Conservation (phyloP, 2,888 invertebrate genomes). For the Crepidodera aurea region DNA sequence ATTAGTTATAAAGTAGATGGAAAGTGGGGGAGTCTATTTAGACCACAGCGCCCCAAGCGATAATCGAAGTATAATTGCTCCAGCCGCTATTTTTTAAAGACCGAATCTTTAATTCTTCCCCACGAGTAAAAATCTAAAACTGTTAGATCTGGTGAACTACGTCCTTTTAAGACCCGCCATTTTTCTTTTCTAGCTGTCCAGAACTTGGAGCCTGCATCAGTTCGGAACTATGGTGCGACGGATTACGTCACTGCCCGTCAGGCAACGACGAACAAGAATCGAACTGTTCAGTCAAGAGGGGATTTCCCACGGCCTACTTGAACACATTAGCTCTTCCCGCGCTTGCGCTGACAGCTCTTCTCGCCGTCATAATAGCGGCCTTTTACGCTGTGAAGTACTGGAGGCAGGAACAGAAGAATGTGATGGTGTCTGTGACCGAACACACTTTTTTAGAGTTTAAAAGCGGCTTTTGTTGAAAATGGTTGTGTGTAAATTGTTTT, state of each 20-base stretch:
- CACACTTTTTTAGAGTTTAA: slow-evolving; percentile 61
- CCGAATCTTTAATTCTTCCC: too few relatives aligned
- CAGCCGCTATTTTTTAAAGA: too few relatives aligned
- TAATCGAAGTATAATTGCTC: too few relatives aligned
- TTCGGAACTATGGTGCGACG: slow-evolving; percentile 82
- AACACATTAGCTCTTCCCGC: slow-evolving; percentile 54
- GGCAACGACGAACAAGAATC: slow-evolving; percentile 82
- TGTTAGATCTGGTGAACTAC: too few relatives aligned
- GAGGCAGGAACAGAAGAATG: slow-evolving; percentile 57
- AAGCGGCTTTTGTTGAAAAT: slow-evolving; percentile 58
- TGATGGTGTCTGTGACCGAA: slow-evolving; percentile 60
- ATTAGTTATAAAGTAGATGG: too few relatives aligned
- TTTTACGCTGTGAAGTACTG: slow-evolving; percentile 57
- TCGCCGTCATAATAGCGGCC: slow-evolving; percentile 50
- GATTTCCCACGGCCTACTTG: slow-evolving; percentile 69
- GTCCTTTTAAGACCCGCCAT: too few relatives aligned
- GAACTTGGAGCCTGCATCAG: slow-evolving; percentile 84
- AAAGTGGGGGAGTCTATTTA: too few relatives aligned
- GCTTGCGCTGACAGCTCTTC: slow-evolving; percentile 49
- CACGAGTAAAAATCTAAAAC: too few relatives aligned
- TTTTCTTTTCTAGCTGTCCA: slow-evolving; percentile 75
- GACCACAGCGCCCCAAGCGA: too few relatives aligned
- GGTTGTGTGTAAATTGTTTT: neutral
- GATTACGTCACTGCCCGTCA: slow-evolving; percentile 79
- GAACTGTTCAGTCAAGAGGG: slow-evolving; percentile 76